Evolutionary conservation across 2,888 invertebrate species (phyloP).

Genomic region (Andrena bucephala): DNA sequence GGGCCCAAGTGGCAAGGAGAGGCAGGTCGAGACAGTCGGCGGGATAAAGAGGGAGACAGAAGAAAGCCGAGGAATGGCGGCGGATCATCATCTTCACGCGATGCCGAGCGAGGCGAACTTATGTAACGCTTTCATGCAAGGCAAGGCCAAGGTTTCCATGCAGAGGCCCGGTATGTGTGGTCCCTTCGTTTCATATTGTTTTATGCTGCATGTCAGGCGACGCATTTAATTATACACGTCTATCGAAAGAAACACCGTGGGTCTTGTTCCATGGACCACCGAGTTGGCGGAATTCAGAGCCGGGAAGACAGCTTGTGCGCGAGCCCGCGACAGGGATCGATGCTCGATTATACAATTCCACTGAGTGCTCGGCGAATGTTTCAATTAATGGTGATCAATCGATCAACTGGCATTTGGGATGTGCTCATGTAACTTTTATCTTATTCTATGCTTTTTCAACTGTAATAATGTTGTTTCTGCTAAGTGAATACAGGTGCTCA

Average conservation of each 20-base stretch:
- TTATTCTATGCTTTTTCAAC: no score
- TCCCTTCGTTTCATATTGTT: constrained; percentile 62
- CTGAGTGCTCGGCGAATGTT: not conserved
- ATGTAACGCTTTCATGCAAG: constrained; percentile 79
- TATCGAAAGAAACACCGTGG: constrained; percentile 47
- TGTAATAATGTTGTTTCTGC: no score
- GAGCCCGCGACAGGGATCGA: not conserved
- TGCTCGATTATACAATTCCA: constrained; percentile 30
- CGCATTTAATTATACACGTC: constrained; percentile 54
- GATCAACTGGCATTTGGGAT: no score
- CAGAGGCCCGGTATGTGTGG: constrained; percentile 43
- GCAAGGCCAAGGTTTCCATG: constrained; percentile 80
- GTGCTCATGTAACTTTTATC: no score
- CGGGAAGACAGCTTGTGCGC: not conserved
- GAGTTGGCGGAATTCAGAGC: constrained; percentile 40
- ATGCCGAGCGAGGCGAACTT: constrained; percentile 75
- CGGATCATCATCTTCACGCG: constrained; percentile 73
- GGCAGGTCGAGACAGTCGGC: constrained; percentile 21
- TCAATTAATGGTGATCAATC: no score
- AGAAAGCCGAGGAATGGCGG: constrained; percentile 55
- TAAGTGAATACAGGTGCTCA: no score
- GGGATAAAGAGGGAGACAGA: constrained; percentile 4
- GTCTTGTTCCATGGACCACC: constrained; percentile 51
- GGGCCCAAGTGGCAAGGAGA: constrained; percentile 27
- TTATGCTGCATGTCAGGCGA: constrained; percentile 47